Base-by-base conservation (phyloP, 2,888 invertebrate species). In the Protophormia terraenovae region DNA sequence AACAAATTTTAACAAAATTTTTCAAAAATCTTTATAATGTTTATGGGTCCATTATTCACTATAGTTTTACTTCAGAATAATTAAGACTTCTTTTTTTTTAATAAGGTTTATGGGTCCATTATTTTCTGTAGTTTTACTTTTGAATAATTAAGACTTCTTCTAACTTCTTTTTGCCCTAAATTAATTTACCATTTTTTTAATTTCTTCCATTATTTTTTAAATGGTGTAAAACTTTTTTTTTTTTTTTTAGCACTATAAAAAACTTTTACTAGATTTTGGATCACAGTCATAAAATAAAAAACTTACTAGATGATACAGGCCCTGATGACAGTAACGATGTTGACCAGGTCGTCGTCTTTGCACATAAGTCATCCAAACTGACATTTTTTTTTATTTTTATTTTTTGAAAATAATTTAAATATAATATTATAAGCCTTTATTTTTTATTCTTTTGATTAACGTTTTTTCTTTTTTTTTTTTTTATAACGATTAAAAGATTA, bases 361-460 rank as follows among this genome's bases (percentile, higher is more conserved):
- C 87, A 94, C 93, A 41, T 94, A 93, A 32, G 94, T 94, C 86
- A 95, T 92, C 94, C 94, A 94, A 89, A 94, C 93, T 87, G 95
- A 94, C 95, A 95, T 95, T 91, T 87, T 86, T 24, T 27, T 41
- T 35, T 47, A 8, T 19, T 53, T 29, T 71, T 45, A n/a, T 41
- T n/a, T n/a, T n/a, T n/a, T n/a, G n/a, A 6, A 47, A 24, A 8
- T 67, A 22, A 38, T 32, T 45, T 32, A 1, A 24, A 24, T 24
- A n/a, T 62, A 14, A 35, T 27, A 22, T 8, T 64, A 32, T 45
- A 16, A n/a, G 32, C 10, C 16, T 12, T 24, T 62, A 14, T 7
- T 16, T 41, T 38, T n/a, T 72, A 7, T 19, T 60, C 10, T 29
- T 6, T 22, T 6, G 35, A 35, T 6, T n/a, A n/a, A 3, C 8